Conservation (phyloP, 2,888 invertebrate genomes). For the Mellilla xanthometata region DNA sequence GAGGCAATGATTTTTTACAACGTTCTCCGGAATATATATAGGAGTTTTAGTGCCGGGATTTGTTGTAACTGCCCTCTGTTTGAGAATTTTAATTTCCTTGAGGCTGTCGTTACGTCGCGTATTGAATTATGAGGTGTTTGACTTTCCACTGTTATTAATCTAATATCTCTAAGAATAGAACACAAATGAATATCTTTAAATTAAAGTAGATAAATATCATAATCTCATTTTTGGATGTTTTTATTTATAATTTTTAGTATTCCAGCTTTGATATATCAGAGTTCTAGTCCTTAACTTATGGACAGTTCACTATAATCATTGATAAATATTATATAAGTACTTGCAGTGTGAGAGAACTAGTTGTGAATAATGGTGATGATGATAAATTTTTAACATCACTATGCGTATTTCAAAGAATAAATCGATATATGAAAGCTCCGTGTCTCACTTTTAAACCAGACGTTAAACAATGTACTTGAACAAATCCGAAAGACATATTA, state of each 20-base stretch:
- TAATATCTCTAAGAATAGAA: constrained; percentile 6
- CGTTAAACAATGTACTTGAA: constrained; percentile 31
- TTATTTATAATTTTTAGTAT: no score
- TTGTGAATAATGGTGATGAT: no score
- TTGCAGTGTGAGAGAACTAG: no score
- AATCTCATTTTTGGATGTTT: no score
- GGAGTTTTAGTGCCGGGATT: constrained; percentile 79
- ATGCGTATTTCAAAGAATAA: no score
- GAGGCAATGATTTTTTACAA: constrained; percentile 83
- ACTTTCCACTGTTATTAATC: not conserved
- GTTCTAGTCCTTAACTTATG: no score
- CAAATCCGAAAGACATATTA: constrained; percentile 48
- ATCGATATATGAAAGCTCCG: not conserved
- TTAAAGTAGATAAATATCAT: no score
- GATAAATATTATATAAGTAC: no score
- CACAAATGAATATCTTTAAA: not conserved
- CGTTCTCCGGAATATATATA: constrained; percentile 77
- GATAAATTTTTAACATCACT: no score
- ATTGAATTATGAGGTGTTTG: constrained; percentile 25
- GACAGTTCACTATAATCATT: no score
- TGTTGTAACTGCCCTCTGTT: constrained; percentile 78
- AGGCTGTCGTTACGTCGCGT: constrained; percentile 31
- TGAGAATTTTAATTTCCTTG: constrained; percentile 80
- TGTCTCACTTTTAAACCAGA: constrained; percentile 12
- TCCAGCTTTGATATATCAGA: no score